phyloP scores from a whole-genome alignment of 2,888 invertebrate species.

The Cephus pygmeus region DNA sequence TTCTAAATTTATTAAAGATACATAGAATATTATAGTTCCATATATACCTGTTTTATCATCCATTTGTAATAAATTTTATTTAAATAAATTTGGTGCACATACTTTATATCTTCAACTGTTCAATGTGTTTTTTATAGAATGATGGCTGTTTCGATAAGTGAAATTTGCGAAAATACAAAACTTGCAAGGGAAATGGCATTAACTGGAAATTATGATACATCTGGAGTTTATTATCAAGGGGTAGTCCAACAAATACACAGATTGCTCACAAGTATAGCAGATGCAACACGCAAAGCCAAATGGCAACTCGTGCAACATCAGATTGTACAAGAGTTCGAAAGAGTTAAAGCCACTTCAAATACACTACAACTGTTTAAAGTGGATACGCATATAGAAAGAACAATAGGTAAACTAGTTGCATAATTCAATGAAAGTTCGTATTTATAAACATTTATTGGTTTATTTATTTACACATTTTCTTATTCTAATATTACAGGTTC shows the following conservation, averaged over 20 bases:
- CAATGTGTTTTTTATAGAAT: conserved; percentile 38
- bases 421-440: neutral
- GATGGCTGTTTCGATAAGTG: conserved; percentile 90
- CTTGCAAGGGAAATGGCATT: conserved; percentile 95
- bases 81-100: neutral
- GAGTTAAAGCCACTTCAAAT: conserved; percentile 84
- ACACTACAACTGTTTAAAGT: conserved; percentile 82
- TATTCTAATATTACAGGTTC: conserved; percentile 41
- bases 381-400: conserved; percentile 71
- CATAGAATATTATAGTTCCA: neutral
- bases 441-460: conserved; percentile 3
- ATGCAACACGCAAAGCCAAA: conserved; percentile 84
- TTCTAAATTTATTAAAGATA: neutral
- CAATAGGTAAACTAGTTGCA: conserved; percentile 52
- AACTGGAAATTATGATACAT: conserved; percentile 95
- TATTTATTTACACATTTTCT: conserved; percentile 4
- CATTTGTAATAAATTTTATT: neutral
- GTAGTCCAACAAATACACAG: conserved; percentile 91
- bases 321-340: conserved; percentile 89
- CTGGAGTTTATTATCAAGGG: conserved; percentile 93
- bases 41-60: neutral
- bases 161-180: conserved; percentile 95
- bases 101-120: neutral
- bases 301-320: conserved; percentile 94
- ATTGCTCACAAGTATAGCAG: conserved; percentile 81